These are phyloP conservation scores for Myioborus miniatus DNA, from an alignment of 2,797 vertebrate species.

Conservation along the genomic window DNA sequence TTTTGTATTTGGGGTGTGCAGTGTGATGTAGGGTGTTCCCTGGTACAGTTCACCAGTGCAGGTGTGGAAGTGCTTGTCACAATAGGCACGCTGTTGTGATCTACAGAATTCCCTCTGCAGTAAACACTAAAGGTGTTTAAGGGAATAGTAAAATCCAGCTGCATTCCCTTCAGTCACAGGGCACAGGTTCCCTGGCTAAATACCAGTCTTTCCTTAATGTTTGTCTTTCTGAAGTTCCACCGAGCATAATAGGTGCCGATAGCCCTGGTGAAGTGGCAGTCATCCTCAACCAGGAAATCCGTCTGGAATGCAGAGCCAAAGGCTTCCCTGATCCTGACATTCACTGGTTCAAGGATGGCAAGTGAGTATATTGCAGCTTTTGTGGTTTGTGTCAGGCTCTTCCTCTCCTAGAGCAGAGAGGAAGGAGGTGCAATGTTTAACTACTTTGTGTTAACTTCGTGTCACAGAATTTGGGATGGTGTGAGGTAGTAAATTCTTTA, in stretches of 20 bases:
- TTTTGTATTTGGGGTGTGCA: not conserved
- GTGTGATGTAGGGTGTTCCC: not conserved
- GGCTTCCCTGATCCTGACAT: slow-evolving; percentile 88
- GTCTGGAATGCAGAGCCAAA: slow-evolving; percentile 87
- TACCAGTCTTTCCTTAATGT: not conserved
- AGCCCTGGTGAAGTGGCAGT: slow-evolving; percentile 79
- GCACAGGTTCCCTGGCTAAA: not conserved
- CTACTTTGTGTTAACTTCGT: not conserved
- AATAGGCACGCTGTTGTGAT: not conserved
- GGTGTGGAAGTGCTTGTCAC: not conserved
- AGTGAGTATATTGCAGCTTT: slow-evolving; percentile 78
- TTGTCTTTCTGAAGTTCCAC: slow-evolving; percentile 84
- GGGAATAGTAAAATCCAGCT: not conserved
- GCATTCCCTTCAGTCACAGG: not conserved
- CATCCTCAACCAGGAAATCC: slow-evolving; percentile 82
- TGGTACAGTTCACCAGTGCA: not conserved
- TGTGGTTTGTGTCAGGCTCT: not conserved
- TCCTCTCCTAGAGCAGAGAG: not conserved
- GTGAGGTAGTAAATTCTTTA: not conserved
- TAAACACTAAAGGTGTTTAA: not conserved
- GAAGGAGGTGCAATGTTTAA: not conserved
- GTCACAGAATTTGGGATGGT: not conserved
- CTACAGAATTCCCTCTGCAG: not conserved
- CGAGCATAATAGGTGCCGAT: slow-evolving; percentile 78
- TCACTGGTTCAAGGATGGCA: slow-evolving; percentile 96